phyloP scores from a whole-genome alignment of 2,797 vertebrate genomes.

The Sebastes umbrosus region DNA sequence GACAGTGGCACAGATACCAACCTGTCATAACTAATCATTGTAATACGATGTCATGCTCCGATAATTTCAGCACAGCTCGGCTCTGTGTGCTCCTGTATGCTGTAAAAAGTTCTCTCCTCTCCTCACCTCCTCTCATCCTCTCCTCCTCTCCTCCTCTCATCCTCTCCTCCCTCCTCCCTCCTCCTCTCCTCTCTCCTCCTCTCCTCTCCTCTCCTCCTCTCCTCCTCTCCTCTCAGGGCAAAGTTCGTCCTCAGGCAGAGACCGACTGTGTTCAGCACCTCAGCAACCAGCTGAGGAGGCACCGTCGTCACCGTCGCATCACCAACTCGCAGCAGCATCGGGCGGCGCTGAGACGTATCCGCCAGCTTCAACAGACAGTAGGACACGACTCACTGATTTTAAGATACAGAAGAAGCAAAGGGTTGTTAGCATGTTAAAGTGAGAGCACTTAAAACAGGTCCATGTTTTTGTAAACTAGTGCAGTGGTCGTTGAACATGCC shows the following conservation, averaged over 20 bases:
- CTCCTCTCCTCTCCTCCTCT: neutral
- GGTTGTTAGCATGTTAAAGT: neutral
- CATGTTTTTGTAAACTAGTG: neutral
- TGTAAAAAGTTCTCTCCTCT: neutral
- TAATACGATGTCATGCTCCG: neutral
- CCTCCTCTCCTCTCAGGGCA: slow-evolving; percentile 71
- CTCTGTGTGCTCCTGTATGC: neutral
- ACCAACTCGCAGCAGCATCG: slow-evolving; percentile 75
- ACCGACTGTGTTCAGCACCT: slow-evolving; percentile 85
- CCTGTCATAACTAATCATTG: slow-evolving; percentile 65
- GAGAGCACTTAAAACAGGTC: no score
- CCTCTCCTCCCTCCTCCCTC: neutral
- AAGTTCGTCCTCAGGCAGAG: slow-evolving; percentile 77
- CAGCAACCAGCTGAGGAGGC: slow-evolving; percentile 77
- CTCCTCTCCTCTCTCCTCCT: neutral
- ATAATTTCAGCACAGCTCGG: neutral
- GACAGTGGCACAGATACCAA: slow-evolving; percentile 58
- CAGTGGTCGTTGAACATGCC: no score
- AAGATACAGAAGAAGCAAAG: neutral
- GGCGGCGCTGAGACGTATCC: slow-evolving; percentile 71
- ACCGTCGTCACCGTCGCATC: slow-evolving; percentile 77
- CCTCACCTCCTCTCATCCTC: neutral
- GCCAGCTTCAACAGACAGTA: slow-evolving; percentile 86
- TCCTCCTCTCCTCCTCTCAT: neutral
- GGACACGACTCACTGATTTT: neutral